These are phyloP conservation scores for Hybos culiciformis DNA, from an alignment of 2,888 invertebrate species.

Conservation along the genomic window DNA sequence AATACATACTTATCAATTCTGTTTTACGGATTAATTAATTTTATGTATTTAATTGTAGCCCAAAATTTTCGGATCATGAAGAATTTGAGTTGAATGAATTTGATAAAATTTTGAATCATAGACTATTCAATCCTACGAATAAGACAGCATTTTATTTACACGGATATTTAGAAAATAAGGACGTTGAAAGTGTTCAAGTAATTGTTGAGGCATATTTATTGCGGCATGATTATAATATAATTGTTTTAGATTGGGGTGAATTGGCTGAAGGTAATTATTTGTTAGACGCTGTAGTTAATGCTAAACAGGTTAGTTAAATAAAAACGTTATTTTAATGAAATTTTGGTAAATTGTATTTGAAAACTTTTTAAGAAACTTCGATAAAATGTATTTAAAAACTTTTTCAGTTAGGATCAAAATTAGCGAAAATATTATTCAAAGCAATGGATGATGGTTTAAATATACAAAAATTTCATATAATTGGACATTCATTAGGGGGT, in stretches of 20 bases:
- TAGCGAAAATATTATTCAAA: slow-evolving; percentile 25
- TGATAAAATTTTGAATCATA: slow-evolving; percentile 21
- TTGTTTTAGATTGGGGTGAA: slow-evolving; percentile 32
- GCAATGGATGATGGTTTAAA: slow-evolving; percentile 29
- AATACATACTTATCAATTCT: slow-evolving; percentile 18
- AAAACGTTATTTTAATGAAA: background rate
- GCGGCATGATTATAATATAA: slow-evolving; percentile 27
- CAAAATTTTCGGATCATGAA: slow-evolving; percentile 24
- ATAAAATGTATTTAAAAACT: background rate
- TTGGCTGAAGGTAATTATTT: slow-evolving; percentile 33
- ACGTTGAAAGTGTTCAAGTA: slow-evolving; percentile 43
- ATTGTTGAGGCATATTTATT: slow-evolving; percentile 31
- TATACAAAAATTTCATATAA: slow-evolving; percentile 27
- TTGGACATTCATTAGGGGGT: slow-evolving; percentile 33
- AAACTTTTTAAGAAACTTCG: background rate
- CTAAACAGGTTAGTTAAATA: slow-evolving; percentile 24
- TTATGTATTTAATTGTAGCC: slow-evolving; percentile 16
- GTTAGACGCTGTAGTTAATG: slow-evolving; percentile 31
- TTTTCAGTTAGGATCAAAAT: slow-evolving; percentile 22
- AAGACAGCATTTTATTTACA: slow-evolving; percentile 45
- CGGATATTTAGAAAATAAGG: slow-evolving; percentile 44
- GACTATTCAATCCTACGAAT: slow-evolving; percentile 32
- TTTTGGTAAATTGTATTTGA: background rate
- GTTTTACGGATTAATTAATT: background rate
- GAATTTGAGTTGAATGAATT: slow-evolving; percentile 25